These are phyloP conservation scores for Celastrina argiolus DNA, from an alignment of 2,888 invertebrate genomes.

Conservation along the genomic window DNA sequence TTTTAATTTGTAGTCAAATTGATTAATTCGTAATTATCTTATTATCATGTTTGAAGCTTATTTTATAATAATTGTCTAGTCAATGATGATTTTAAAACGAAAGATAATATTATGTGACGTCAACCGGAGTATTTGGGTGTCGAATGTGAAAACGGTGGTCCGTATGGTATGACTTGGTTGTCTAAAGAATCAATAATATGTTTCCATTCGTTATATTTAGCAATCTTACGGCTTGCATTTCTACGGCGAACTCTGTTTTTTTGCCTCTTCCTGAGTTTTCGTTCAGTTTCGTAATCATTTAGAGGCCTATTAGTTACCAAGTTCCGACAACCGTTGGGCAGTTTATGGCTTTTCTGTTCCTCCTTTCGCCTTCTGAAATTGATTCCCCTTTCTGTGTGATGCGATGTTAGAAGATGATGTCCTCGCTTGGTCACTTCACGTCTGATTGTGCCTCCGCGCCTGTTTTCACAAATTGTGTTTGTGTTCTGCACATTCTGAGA, in stretches of 20 bases:
- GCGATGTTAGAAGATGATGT: neutral
- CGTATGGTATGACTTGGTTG: neutral
- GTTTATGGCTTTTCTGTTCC: neutral
- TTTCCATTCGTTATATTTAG: neutral
- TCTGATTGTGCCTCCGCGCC: neutral
- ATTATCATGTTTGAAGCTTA: neutral
- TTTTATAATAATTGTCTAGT: neutral
- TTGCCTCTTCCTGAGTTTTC: neutral
- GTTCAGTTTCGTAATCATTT: neutral
- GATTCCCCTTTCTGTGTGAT: neutral
- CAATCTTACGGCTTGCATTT: neutral
- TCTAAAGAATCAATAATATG: neutral
- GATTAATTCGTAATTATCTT: neutral
- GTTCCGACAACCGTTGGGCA: neutral
- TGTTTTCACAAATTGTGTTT: neutral
- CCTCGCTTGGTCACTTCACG: neutral
- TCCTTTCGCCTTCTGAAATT: neutral
- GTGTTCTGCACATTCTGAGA: neutral
- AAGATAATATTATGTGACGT: neutral
- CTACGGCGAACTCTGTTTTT: neutral
- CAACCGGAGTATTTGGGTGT: neutral
- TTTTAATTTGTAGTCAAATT: neutral
- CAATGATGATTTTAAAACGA: neutral
- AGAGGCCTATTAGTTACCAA: neutral
- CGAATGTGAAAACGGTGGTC: neutral